Base-by-base conservation (phyloP, 2,797 vertebrate species). In the Sphaeramia orbicularis region DNA sequence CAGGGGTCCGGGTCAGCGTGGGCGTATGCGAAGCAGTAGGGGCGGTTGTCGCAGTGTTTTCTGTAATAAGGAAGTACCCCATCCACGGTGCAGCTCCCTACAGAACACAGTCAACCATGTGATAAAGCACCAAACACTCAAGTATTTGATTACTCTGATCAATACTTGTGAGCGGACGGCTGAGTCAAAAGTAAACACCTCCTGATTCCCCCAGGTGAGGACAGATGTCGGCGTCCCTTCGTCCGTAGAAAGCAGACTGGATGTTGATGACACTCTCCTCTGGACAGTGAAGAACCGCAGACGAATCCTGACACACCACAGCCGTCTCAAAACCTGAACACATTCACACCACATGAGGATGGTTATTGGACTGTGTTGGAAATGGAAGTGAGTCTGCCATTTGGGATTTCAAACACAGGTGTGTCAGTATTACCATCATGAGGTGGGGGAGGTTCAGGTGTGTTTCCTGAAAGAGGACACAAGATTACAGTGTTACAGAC, bases 181-280 rank as follows among this genome's bases (percentile, higher is more conserved):
- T 3, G 43, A 32, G 27, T 3, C 3, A 16, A 4, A 3, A n/a
- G 24, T 14, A 1, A 5, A 24, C 41, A 64, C 80, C 83, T 78
- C 60, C 63, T 9, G 86, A 65, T 30, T 76, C 89, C 0, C 45
- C 80, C 13, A 71, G 36, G 15, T 84, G 79, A 1, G 93, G 89
- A 79, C 94, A 95, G 84, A 94, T 89, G 15, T 81, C 81, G 0
- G 52, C 60, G 4, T 45, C 89, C 15, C 76, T 84, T 2, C 94
- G 89, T 11, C 94, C 94, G 0, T 61, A 94, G 89, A 95, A 94
- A 51, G 91, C 94, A 0, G 94, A 94, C 74, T 92, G 90, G 65
- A 95, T 86, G 86, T 93, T 94, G n/a, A 95, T 94, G 0, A 94
- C 90, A 11, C 94, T 95, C 45, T 92, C 87, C 0, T 16, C 2